Percentiles rank a stretch among this genome's conserved stretches.
Evolutionary conservation across 2,113 vertebrate genomes (phyloP).

Genomic region (Stictonetta naevosa): DNA sequence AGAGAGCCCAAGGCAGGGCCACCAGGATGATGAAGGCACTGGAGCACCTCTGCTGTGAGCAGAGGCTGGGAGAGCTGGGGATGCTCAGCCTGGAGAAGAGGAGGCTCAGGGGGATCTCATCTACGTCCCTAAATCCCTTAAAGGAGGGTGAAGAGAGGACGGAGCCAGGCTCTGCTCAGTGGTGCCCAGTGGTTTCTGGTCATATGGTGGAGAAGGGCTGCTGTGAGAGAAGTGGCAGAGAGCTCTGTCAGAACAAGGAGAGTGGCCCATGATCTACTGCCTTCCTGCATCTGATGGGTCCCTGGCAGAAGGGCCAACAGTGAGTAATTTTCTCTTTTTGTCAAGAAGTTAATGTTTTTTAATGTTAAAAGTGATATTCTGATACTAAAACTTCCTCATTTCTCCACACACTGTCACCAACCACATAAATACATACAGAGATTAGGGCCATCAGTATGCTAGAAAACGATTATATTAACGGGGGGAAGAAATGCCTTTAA

Average conservation of each 20-base stretch:
- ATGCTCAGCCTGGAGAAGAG: no score
- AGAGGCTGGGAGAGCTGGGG: no score
- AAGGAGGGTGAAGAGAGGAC: no score
- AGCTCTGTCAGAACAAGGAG: background rate
- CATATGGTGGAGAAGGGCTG: background rate
- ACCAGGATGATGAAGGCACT: no score
- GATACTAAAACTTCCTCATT: background rate
- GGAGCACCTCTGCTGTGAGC: no score
- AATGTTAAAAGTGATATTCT: background rate
- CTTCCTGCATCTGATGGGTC: background rate
- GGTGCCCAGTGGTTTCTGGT: background rate
- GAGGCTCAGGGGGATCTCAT: no score
- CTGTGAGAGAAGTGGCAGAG: background rate
- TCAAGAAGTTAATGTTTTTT: background rate
- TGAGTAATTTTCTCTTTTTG: background rate
- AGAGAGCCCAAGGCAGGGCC: no score
- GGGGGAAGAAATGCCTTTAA: background rate
- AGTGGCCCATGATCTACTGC: background rate
- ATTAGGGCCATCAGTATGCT: background rate
- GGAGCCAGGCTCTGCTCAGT: no score
- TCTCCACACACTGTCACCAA: background rate
- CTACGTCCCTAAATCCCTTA: no score
- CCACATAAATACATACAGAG: background rate
- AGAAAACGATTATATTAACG: background rate
- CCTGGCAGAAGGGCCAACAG: background rate